Evolutionary conservation across 2,797 vertebrate genomes (phyloP), one percentile per base, ranked within the genome.

Genomic region (Anguilla marmorata): DNA sequence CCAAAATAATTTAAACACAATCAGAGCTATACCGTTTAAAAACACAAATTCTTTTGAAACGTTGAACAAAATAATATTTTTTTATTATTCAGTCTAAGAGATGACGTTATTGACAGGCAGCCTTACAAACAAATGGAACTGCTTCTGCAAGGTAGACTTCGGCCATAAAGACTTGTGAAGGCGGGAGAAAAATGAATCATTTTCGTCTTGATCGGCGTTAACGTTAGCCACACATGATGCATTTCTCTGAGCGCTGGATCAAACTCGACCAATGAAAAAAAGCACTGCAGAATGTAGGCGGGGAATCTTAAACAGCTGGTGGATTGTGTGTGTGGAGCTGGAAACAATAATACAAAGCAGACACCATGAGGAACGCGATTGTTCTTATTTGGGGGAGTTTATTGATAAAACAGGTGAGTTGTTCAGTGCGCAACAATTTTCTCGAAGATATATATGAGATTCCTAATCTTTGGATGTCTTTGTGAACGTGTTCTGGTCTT

Each of bases 401-500:
- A 87, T 89, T 96, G 87, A 85, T 95, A 85, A 93, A 95, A 8
- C 93, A 96, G 96, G 96, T 96, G 91, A 93, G 93, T 45, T 9
- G 1, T 45, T 56, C 12, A 72, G 52, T 6, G 19, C 79, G n/a
- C 63, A 37, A 9, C 41, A 16, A 0, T 54, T 66, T 12, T 76
- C n/a, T 9, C 52, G 52, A 85, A 50, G 80, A 58, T 41, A 9
- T 45, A 90, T n/a, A 12, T 24, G 8, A 14, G 7, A 9, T 4
- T 58, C 19, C 2, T 85, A 0, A 21, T 3, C 8, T n/a, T 54
- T 66, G 45, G 1, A 1, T 14, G 0, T 16, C 30, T 24, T 85
- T 60, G 8, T 84, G 33, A 84, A 58, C 54, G 37, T 60, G 1
- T 37, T 86, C 48, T 56, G 50, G 66, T 41, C 41, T 41, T 41